These are phyloP conservation scores for Nerophis ophidion DNA, from an alignment of 2,113 vertebrate species.

Conservation along the genomic window DNA sequence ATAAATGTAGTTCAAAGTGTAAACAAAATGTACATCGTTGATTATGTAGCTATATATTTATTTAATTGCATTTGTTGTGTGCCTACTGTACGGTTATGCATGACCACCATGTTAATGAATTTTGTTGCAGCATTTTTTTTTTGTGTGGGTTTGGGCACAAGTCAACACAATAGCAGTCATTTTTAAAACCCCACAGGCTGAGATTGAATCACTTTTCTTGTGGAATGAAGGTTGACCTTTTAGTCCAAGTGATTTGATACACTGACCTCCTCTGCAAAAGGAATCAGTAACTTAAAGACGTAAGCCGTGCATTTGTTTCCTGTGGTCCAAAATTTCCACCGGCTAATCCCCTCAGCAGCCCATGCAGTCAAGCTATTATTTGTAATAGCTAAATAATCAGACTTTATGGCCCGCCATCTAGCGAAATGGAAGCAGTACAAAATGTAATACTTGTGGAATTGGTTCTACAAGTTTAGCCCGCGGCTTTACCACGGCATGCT, in stretches of 20 bases:
- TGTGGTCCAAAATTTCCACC: constrained; percentile 38
- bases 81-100: no score
- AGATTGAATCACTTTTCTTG: not conserved
- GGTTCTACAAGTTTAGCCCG: constrained; percentile 60
- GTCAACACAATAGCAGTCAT: not conserved
- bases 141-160: no score
- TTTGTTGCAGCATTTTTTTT: no score
- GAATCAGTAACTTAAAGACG: constrained; percentile 48
- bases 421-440: constrained; percentile 57
- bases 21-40: no score
- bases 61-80: no score
- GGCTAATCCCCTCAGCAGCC: constrained; percentile 65
- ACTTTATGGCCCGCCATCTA: constrained; percentile 72
- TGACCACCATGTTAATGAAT: no score
- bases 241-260: constrained; percentile 2
- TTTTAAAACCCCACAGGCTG: not conserved
- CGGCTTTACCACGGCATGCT: constrained; percentile 61
- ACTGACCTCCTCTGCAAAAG: constrained; percentile 19
- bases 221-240: constrained; percentile 10
- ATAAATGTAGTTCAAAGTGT: no score
- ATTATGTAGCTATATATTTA: no score
- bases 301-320: constrained; percentile 57
- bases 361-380: constrained; percentile 68
- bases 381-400: constrained; percentile 77
- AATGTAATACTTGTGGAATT: constrained; percentile 74